Conservation (phyloP, 2,113 vertebrate genomes). For the Nematolebias whitei region DNA sequence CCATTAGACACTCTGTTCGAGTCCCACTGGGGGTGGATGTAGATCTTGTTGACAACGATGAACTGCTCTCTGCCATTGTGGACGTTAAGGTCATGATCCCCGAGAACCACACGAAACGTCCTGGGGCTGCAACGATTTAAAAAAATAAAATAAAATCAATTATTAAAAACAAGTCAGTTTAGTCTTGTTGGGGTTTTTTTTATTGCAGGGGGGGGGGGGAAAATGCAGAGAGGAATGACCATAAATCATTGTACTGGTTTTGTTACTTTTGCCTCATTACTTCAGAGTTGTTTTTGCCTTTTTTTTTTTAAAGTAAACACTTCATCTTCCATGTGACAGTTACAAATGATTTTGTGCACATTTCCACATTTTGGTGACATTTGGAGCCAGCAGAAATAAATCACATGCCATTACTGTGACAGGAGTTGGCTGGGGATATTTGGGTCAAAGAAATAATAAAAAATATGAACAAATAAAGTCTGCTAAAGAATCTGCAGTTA, state of each 20-base stretch:
- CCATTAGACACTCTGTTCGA: slow-evolving; percentile 58
- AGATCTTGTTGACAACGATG: slow-evolving; percentile 59
- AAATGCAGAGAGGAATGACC: neutral
- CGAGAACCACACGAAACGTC: slow-evolving; percentile 79
- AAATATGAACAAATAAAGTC: neutral
- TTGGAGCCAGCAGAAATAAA: slow-evolving; percentile 22
- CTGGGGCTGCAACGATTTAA: slow-evolving; percentile 7
- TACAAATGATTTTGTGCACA: slow-evolving; percentile 23
- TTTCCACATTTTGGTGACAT: slow-evolving; percentile 26
- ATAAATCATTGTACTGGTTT: neutral
- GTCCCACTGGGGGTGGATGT: slow-evolving; percentile 78
- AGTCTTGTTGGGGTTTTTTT: neutral
- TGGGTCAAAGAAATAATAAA: slow-evolving; percentile 1
- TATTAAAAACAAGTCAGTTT: neutral
- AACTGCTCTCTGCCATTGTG: slow-evolving; percentile 80
- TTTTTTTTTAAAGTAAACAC: slow-evolving; percentile 11
- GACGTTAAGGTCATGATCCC: slow-evolving; percentile 81
- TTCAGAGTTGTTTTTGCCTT: neutral
- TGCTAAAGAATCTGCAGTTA: slow-evolving; percentile 1
- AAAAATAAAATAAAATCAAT: neutral
- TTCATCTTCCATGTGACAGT: slow-evolving; percentile 5
- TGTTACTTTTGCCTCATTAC: neutral
- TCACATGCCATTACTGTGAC: neutral
- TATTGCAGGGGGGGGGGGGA: too few relatives aligned
- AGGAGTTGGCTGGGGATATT: slow-evolving; percentile 2